Evolutionary conservation across 2,888 invertebrate species (phyloP), one percentile per base, ranked within the genome.

Genomic region (Ectropis crepuscularia): DNA sequence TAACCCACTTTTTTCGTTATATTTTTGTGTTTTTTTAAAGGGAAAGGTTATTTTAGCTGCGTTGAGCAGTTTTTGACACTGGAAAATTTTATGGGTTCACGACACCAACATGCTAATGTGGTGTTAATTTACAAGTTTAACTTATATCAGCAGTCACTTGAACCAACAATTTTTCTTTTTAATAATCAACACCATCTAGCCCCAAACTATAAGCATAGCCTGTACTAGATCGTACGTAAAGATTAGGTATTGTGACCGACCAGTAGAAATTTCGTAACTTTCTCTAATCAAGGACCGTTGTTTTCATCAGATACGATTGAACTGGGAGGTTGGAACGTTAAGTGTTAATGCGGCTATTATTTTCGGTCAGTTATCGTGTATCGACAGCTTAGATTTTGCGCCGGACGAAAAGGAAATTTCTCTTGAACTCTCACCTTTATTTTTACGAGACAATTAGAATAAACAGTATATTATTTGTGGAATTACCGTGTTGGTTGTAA

Each of bases 401-500:
- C 60, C 51, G 69, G 71, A 69, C 45, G 61, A 63, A 70, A 70
- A 69, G 36, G 67, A 62, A 68, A 69, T 75, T 77, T 81, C 74
- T 72, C 74, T 75, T 70, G 65, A 61, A 61, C 68, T 70, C 61
- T 71, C 72, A 73, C 65, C 68, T 71, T 49, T 57, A 41, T 68
- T 64, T 68, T 69, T 69, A 61, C 60, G 61, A 75, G 63, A 67
- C 47, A 57, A 65, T 74, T 71, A 71, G 57, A 72, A 72, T 76
- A 73, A 67, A 70, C 67, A 70, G 62, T 55, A 65, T 61, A 61
- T 72, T 75, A 74, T 73, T 57, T 67, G 51, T 73, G 57, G 71
- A 71, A 73, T 74, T 72, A 73, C 57, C 28, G 63, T 69, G 69
- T 75, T 28, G 72, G 72, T 60, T 61, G 57, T 73, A 71, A 67